A percentile compares a stretch with the other conserved stretches of the same genome.
These are phyloP conservation scores for Pristionchus fissidentatus DNA, from an alignment of 2,888 invertebrate genomes.

Conservation along the genomic window DNA sequence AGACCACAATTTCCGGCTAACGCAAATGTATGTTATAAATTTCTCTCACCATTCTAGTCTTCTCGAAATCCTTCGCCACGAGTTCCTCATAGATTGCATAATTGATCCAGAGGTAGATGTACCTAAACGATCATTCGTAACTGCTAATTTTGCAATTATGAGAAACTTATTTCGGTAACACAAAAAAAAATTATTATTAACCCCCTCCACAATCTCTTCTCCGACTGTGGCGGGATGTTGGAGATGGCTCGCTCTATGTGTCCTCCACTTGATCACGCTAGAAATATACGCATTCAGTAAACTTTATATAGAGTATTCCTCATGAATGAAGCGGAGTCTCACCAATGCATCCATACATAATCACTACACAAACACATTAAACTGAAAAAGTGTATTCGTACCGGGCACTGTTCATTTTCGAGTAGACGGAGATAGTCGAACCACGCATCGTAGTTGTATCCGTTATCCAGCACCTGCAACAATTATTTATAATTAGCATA, in stretches of 20 bases:
- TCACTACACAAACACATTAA: too few relatives aligned
- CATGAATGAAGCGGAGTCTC: too few relatives aligned
- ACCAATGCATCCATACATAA: too few relatives aligned
- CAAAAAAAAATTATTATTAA: too few relatives aligned
- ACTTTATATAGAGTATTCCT: too few relatives aligned
- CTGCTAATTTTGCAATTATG: neutral
- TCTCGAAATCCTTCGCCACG: conserved; percentile 88
- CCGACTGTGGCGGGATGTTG: conserved; percentile 92
- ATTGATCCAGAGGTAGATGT: conserved; percentile 99
- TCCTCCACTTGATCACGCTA: conserved; percentile 83
- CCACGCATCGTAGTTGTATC: conserved; percentile 99
- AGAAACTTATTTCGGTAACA: too few relatives aligned
- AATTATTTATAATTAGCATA: neutral
- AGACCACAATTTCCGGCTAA: too few relatives aligned
- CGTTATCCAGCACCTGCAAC: conserved; percentile 89
- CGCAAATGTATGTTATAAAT: too few relatives aligned
- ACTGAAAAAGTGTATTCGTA: too few relatives aligned
- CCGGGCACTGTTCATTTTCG: conserved; percentile 82
- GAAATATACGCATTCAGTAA: too few relatives aligned
- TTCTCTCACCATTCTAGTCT: conserved; percentile 81
- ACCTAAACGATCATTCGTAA: conserved; percentile 76
- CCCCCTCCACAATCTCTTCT: conserved; percentile 91
- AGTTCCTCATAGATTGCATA: conserved; percentile 93
- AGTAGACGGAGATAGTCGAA: conserved; percentile 96
- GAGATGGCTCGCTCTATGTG: conserved; percentile 97